Percentiles rank a stretch among this genome's conserved stretches.
These are phyloP conservation scores for Volucella bombylans DNA, from an alignment of 2,888 invertebrate species.

Conservation along the genomic window DNA sequence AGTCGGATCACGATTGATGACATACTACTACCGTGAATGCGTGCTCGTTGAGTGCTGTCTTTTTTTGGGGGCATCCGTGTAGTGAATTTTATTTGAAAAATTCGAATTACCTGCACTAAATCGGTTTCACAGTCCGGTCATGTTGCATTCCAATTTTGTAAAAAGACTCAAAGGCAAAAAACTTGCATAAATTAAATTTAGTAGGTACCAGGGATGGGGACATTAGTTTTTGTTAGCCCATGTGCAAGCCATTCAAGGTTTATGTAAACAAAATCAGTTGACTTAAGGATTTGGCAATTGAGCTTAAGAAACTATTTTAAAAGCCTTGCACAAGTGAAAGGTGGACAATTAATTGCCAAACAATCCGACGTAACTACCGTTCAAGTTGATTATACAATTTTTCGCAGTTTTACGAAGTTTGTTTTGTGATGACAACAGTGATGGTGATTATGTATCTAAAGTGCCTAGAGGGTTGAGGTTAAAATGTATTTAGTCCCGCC, in stretches of 20 bases:
- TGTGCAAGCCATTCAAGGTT: conserved; percentile 3
- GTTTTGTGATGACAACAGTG: background rate
- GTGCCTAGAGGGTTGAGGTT: conserved; percentile 8
- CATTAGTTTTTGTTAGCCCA: conserved; percentile 20
- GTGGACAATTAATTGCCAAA: conserved; percentile 54
- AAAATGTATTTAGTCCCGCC: background rate
- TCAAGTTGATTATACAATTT: conserved; percentile 29
- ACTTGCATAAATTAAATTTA: conserved; percentile 51
- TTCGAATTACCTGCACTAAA: conserved; percentile 25
- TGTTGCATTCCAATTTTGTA: conserved; percentile 63
- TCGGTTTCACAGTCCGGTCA: conserved; percentile 46
- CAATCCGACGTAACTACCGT: conserved; percentile 1
- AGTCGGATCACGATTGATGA: conserved; percentile 62
- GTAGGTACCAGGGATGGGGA: conserved; percentile 2
- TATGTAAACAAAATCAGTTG: conserved; percentile 45
- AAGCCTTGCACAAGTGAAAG: conserved; percentile 37
- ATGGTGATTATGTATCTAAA: background rate
- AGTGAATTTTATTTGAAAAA: conserved; percentile 46
- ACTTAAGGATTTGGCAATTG: conserved; percentile 43
- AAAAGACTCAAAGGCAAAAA: conserved; percentile 17
- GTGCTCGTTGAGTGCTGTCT: conserved; percentile 16
- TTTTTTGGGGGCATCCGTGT: conserved; percentile 68
- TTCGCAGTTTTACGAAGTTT: background rate
- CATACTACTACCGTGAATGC: conserved; percentile 42
- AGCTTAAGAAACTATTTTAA: conserved; percentile 16